Evolutionary conservation across 2,888 invertebrate genomes (phyloP), one percentile per base, ranked within the genome.

Genomic region (Apotomis turbidana): DNA sequence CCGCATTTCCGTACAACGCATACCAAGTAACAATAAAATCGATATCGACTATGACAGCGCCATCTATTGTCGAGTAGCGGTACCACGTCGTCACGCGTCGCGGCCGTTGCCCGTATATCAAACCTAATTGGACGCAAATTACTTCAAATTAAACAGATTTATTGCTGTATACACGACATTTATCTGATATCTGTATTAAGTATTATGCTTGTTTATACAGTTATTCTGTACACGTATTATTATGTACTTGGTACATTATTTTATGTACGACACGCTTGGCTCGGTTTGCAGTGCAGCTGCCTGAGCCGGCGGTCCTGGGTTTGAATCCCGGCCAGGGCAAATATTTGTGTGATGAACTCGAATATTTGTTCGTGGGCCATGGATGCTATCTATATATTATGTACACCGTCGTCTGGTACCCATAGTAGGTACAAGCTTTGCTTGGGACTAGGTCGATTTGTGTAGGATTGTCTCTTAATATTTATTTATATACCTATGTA

Each of bases 91-190:
- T 85, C 83, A 85, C 84, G 86, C 81, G 13, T 78, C 79, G 89
- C 84, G 76, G 78, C 70, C 70, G 83, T 75, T 51, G 3, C 63
- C 64, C 83, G 80, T 86, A 80, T 80, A 86, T 88, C 87, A 86
- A 85, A 74, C 75, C 74, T 90, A 90, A 90, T 91, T 89, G 88
- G 77, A 77, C 81, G 83, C 87, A 87, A 89, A 90, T 90, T 89
- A 82, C 86, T 82, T 87, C 81, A 83, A 85, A 87, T 90, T 88
- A 89, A 88, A 85, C 83, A 87, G 88, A 90, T 91, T 90, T 91
- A 90, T 90, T 86, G 82, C 81, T 83, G 85, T 85, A 86, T 83
- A 85, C 83, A 84, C 81, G 85, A 81, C 84, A 80, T 79, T 82
- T 82, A 83, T 79, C 76, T 78, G 78, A 78, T 77, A 74, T 74